Base-by-base conservation (phyloP, 2,888 invertebrate genomes). In the Morpho helenor region DNA sequence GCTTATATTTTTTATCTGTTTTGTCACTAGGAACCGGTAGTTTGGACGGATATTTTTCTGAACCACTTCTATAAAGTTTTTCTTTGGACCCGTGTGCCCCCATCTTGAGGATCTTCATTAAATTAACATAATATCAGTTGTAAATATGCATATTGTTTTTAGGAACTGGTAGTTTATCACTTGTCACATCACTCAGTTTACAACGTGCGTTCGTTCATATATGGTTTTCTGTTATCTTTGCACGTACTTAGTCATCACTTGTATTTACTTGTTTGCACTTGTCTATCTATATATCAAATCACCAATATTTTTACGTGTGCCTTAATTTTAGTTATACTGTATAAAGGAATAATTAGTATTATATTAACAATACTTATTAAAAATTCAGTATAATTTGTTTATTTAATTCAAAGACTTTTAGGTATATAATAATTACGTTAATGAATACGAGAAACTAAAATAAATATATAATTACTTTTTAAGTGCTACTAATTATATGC, bases 81-180 rank as follows among this genome's bases (percentile, higher is more conserved):
- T 94, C 94, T 90, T 95, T 95, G 61, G 95, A 95, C 74, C 94
- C 94, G 87, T 95, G 94, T 68, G 94, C 94, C 72, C 95, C 95
- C 95, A 95, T 95, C 79, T 87, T 92, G 75, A 75, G 70, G 68
- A 76, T 75, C 78, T 77, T 84, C 84, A 83, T 82, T 63, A 79
- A 83, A 73, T 69, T 79, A 72, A 70, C 85, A 84, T 82, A 70
- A 63, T 77, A 71, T 68, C 47, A 57, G 9, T 45, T 54, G 52
- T 55, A 51, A 53, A 57, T 56, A 49, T 39, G 16, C 41, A 53
- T 50, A 59, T 51, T 54, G 51, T 50, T 41, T 56, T 45, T 52
- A 63, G 61, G 63, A 61, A 63, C 63, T 52, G 39, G 9, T 49
- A 41, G 47, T 54, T 16, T 55, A 54, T 59, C 56, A 61, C 53